phyloP scores from a whole-genome alignment of 2,113 vertebrate species.

The Gasterosteus aculeatus region DNA sequence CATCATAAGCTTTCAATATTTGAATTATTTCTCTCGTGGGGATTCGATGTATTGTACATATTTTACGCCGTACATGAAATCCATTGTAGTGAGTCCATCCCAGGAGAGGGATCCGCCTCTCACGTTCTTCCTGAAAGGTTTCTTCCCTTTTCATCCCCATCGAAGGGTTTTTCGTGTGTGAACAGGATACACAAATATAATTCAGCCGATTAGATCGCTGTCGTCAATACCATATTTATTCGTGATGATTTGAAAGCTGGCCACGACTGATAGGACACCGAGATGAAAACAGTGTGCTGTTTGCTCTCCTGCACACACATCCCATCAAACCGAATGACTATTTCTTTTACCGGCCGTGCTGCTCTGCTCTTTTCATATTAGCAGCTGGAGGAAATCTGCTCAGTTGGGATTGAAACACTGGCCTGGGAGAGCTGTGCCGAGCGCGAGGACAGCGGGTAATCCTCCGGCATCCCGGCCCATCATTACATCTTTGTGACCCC shows the following conservation, averaged over 20 bases:
- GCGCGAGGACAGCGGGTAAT: slow-evolving; percentile 69
- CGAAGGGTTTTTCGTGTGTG: too few species aligned
- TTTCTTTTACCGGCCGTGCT: slow-evolving; percentile 35
- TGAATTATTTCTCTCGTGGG: too few species aligned
- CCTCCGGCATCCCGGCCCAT: slow-evolving; percentile 69
- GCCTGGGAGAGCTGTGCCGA: slow-evolving; percentile 46
- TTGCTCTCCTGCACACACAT: slow-evolving; percentile 37
- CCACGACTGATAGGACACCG: not conserved
- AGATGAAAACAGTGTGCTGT: slow-evolving; percentile 21
- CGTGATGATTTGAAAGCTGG: slow-evolving; percentile 4
- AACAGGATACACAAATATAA: not conserved
- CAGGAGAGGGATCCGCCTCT: too few species aligned
- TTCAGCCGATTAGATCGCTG: not conserved
- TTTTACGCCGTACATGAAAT: too few species aligned
- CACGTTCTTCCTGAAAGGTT: too few species aligned
- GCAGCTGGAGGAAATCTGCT: slow-evolving; percentile 60
- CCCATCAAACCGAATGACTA: slow-evolving; percentile 8
- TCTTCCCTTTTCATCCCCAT: too few species aligned
- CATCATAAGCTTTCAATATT: too few species aligned
- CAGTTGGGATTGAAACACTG: slow-evolving; percentile 61
- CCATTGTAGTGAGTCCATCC: too few species aligned
- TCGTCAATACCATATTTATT: not conserved
- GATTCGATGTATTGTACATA: too few species aligned
- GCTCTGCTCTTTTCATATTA: slow-evolving; percentile 52
- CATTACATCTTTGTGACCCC: slow-evolving; percentile 69